Base-by-base conservation (phyloP, 2,113 vertebrate genomes). In the Machaerirhynchus nigripectus region DNA sequence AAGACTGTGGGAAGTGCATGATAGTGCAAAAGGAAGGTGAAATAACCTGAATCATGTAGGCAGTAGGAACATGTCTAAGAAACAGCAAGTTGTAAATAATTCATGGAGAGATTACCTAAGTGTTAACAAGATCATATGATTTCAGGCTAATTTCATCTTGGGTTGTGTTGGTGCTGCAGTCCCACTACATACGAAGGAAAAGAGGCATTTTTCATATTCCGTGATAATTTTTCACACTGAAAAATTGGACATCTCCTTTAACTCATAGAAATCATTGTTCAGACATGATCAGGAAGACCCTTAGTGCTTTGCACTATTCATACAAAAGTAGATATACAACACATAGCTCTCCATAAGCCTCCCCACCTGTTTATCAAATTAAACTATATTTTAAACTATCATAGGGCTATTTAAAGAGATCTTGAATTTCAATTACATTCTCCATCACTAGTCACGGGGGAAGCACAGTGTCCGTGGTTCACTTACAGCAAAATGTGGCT, bases 71-170 rank as follows among this genome's bases (percentile, higher is more conserved):
- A 35, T n/a, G 61, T 28, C 40, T 56, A 69, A 84, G 65, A 59
- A 88, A 83, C 8, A 94, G 49, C 64, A 40, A 75, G 71, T 28
- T 82, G 60, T 95, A 92, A 96, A 91, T 95, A 92, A 92, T 89
- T 92, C 22, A 87, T 94, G 52, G 61, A 49, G 31, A 90, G 89
- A 95, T 95, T 75, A 40, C 39, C 37, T 50, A 84, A 92, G 19
- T 1, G 0, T 87, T 86, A 89, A 90, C 22, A 80, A 47, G n/a
- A 63, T 76, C 69, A 60, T 84, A 52, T 40, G 33, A 68, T 84
- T 95, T 89, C 40, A 78, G 73, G 82, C 71, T 40, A 82, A 91
- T 53, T 89, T 87, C 15, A 33, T 52, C 71, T 87, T 35, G 57
- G 24, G 6, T 75, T 74, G 10, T 47, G 52, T 61, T 67, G 55